Evolutionary conservation across 2,113 vertebrate species (phyloP).

Genomic region (Nestor notabilis): DNA sequence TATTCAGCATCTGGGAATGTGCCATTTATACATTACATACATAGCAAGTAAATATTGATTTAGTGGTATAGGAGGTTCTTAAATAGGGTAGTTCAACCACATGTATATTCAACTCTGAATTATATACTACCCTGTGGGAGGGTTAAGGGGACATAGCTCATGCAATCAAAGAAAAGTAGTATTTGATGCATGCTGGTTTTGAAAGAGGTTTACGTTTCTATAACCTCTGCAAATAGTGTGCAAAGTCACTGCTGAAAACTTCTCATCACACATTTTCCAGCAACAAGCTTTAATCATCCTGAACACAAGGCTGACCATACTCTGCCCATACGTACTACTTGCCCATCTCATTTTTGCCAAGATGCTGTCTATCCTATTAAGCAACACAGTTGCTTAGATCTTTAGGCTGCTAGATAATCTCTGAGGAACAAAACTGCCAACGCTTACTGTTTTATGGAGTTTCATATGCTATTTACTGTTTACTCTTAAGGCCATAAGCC

Average conservation of each 20-base stretch:
- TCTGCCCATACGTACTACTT: neutral
- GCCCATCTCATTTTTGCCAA: neutral
- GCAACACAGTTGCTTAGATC: neutral
- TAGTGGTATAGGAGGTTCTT: neutral
- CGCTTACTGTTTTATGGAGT: neutral
- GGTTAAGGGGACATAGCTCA: neutral
- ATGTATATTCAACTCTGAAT: neutral
- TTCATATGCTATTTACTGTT: slow-evolving; percentile 8
- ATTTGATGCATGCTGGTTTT: neutral
- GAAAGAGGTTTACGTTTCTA: neutral
- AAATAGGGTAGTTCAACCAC: neutral
- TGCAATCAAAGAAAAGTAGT: neutral
- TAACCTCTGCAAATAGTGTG: neutral
- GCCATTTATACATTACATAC: neutral
- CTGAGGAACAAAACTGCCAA: neutral
- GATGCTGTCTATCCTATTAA: neutral
- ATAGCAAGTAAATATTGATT: slow-evolving; percentile 6
- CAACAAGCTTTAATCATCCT: neutral
- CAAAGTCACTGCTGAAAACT: neutral
- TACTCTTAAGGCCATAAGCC: neutral
- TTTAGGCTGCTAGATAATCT: neutral
- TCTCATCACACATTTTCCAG: neutral
- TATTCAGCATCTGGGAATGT: neutral
- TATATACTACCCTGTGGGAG: neutral
- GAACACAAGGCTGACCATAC: neutral